Conservation (phyloP, 2,888 invertebrate genomes). For the Amiota mariae region DNA sequence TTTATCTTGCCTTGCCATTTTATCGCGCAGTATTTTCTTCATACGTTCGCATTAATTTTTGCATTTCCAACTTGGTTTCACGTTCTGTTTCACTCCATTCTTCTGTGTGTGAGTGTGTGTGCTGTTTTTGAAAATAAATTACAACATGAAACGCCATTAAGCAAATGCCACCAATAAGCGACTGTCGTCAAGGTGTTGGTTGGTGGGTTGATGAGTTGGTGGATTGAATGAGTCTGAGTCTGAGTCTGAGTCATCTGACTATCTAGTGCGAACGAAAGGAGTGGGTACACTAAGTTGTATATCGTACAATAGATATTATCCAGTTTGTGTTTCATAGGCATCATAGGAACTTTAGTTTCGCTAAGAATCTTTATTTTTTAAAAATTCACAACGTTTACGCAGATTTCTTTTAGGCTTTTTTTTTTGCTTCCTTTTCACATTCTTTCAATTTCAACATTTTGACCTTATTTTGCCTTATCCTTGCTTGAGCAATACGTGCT, state of each 20-base stretch:
- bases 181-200: not conserved
- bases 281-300: no score
- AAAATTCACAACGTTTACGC: no score
- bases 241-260: no score
- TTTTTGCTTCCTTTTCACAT: no score
- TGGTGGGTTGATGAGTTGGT: not conserved
- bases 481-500: no score
- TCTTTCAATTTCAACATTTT: no score
- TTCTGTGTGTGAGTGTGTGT: not conserved
- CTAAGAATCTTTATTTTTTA: no score
- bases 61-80: conserved; percentile 61
- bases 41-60: conserved; percentile 60
- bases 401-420: no score
- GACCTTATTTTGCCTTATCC: no score
- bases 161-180: conserved; percentile 17
- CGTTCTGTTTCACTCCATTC: conserved; percentile 32
- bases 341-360: no score
- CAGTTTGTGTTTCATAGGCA: no score
- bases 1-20: conserved; percentile 55
- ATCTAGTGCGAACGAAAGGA: not conserved
- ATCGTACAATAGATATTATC: no score
- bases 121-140: conserved; percentile 18
- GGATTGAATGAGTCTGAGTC: not conserved
- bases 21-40: conserved; percentile 47
- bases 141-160: conserved; percentile 27